Conservation (phyloP, 2,888 invertebrate genomes). For the Brachyopa scutellaris region DNA sequence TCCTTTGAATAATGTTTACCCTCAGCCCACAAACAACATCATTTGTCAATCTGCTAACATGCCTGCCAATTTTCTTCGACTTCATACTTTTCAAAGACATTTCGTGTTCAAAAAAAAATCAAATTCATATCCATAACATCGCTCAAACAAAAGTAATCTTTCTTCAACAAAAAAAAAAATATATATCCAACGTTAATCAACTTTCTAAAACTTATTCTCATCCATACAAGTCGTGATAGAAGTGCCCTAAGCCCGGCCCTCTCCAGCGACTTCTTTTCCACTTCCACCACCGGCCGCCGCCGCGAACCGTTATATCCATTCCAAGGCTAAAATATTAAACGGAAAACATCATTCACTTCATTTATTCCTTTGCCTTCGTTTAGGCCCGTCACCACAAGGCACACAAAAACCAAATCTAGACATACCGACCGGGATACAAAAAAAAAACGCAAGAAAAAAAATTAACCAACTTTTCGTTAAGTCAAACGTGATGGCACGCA, state of each 20-base stretch:
- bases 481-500: constrained; percentile 52
- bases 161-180: constrained; percentile 17
- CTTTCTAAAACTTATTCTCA: constrained; percentile 63
- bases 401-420: constrained; percentile 19
- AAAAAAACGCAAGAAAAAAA: constrained; percentile 3
- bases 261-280: not conserved
- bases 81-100: constrained; percentile 27
- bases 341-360: constrained; percentile 62
- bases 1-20: constrained; percentile 2
- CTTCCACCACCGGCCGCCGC: not conserved
- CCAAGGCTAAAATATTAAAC: constrained; percentile 61
- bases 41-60: constrained; percentile 67
- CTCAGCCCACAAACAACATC: not conserved
- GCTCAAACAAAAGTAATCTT: constrained; percentile 56
- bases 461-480: constrained; percentile 56
- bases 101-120: constrained; percentile 42
- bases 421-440: not conserved
- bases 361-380: constrained; percentile 50
- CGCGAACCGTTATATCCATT: constrained; percentile 1
- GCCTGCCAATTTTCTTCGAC: constrained; percentile 56
- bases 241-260: constrained; percentile 20
- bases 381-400: constrained; percentile 34
- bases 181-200: constrained; percentile 71
- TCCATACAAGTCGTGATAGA: constrained; percentile 66
- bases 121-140: constrained; percentile 57